Evolutionary conservation across 2,888 invertebrate genomes (phyloP), one percentile per base, ranked within the genome.

Genomic region (Caenorhabditis sulstoni): DNA sequence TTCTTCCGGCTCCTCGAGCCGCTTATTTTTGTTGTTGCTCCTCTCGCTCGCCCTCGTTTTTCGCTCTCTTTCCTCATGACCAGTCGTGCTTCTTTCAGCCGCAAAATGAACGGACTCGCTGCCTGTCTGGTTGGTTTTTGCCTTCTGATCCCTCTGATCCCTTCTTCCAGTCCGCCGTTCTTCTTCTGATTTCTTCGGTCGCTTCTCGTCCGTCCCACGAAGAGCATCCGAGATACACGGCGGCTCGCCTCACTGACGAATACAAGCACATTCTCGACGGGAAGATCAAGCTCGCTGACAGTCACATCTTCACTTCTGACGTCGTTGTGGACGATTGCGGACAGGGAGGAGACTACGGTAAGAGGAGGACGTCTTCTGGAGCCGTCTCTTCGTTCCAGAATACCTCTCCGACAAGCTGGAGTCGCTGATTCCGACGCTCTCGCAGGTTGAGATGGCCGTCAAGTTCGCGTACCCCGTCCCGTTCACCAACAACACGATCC

Each of bases 191-290:
- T 53, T 29, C 66, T 0, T 11, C 23, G 12, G 35, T 49, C 12
- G 37, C 9, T 11, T 39, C 39, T 9, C 71, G 61, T 7, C 52
- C 74, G 4, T 14, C 47, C 4, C 29, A 29, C 2, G 75, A 75
- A 20, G 75, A 75, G 22, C 75, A 75, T 75, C 75, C 75, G 9
- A 59, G 61, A 29, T 75, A 75, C 35, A 75, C 75, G 20, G 75
- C 75, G 12, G 67, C 75, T 35, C 53, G 62, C 2, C 37, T 75
- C 9, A 62, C 67, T 0, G 61, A 67, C 35, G 62, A 61, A 37
- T 75, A 53, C 67, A 67, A 68, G 16, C 67, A 67, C 44, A 57
- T 75, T 67, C 57, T 75, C 14, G 62, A 75, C 23, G 75, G 75
- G 39, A 62, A 49, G 11, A 35, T 75, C 14, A 67, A 67, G 39